phyloP scores from a whole-genome alignment of 2,797 vertebrate species.

The Sebastes taczanowskii region DNA sequence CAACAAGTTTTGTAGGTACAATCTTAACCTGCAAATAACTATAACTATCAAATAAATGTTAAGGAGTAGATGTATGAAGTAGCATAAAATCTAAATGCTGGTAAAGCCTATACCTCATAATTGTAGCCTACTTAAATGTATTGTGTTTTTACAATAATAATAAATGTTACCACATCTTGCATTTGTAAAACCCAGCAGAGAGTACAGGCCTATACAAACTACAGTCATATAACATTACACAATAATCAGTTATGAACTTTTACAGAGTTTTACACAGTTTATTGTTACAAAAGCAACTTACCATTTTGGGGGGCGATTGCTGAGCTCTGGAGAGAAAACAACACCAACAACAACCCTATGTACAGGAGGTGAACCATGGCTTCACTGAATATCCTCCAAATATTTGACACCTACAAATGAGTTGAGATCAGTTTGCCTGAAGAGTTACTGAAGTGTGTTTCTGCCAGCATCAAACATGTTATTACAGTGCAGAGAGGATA shows the following conservation, averaged over 20 bases:
- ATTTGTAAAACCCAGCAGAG: neutral
- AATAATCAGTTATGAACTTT: neutral
- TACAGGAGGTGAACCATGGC: constrained; percentile 41
- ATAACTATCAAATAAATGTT: too few species aligned
- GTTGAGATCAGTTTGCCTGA: neutral
- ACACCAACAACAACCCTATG: constrained; percentile 7
- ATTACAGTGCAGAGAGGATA: constrained; percentile 12
- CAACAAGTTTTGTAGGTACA: neutral
- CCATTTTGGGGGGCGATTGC: constrained; percentile 54
- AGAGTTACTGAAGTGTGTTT: constrained; percentile 17
- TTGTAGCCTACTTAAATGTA: neutral
- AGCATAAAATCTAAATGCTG: neutral
- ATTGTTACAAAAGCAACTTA: constrained; percentile 42
- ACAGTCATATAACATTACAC: neutral
- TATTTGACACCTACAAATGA: neutral
- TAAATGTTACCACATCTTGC: neutral
- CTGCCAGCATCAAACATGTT: constrained; percentile 1
- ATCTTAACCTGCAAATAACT: neutral
- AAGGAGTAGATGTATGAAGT: too few species aligned
- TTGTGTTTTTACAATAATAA: neutral
- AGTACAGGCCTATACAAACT: neutral
- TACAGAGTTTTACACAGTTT: neutral
- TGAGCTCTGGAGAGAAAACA: constrained; percentile 48
- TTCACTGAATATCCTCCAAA: neutral
- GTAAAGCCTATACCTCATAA: neutral